Conservation (phyloP, 2,113 vertebrate species). For the Perca fluviatilis region DNA sequence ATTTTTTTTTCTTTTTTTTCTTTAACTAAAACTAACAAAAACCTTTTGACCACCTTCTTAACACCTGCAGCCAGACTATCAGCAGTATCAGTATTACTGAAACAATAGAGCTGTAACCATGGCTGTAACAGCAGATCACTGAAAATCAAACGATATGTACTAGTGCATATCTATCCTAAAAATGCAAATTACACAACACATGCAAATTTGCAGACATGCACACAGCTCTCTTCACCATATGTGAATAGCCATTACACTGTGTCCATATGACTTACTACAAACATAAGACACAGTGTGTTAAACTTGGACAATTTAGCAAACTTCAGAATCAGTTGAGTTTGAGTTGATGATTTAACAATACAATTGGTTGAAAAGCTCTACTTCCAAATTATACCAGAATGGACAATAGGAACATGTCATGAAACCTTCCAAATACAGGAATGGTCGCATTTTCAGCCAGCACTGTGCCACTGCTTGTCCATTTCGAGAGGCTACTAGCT, state of each 20-base stretch:
- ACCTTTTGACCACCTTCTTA: not conserved
- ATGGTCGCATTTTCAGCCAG: not conserved
- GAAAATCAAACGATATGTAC: not conserved
- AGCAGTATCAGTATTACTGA: too few relatives aligned
- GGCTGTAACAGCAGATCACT: not conserved
- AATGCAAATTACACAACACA: slow-evolving; percentile 40
- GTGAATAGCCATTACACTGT: slow-evolving; percentile 7
- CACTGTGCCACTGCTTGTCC: not conserved
- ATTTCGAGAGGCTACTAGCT: not conserved
- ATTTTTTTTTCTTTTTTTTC: not conserved
- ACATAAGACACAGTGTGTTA: not conserved
- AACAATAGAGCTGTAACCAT: not conserved
- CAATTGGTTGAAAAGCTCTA: not conserved
- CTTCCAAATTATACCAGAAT: not conserved
- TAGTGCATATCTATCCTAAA: not conserved
- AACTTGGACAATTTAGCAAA: not conserved
- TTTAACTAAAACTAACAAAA: not conserved
- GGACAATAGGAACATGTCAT: not conserved
- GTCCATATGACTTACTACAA: slow-evolving; percentile 24
- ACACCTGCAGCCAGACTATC: not conserved
- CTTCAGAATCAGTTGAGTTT: too few relatives aligned
- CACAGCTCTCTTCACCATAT: slow-evolving; percentile 5
- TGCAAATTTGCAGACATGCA: slow-evolving; percentile 28
- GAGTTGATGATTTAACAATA: not conserved
- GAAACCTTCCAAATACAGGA: not conserved